phyloP scores from a whole-genome alignment of 2,113 vertebrate species.

The Pterophyllum scalare region DNA sequence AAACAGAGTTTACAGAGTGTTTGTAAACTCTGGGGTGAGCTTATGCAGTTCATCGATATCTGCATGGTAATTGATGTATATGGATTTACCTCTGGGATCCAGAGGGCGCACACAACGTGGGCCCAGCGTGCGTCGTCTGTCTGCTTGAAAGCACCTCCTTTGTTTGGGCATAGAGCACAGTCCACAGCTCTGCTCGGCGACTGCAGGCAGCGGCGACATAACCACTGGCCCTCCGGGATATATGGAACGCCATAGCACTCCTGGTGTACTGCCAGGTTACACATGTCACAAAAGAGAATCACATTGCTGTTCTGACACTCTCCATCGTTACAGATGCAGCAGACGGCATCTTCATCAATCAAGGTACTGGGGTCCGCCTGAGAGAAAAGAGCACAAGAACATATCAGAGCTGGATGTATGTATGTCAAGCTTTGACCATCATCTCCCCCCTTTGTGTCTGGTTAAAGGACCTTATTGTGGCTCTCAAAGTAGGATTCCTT shows the following conservation, averaged over 20 bases:
- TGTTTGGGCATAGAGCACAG: conserved; percentile 98
- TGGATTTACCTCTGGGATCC: conserved; percentile 92
- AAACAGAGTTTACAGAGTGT: not conserved
- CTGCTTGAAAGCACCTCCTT: conserved; percentile 99
- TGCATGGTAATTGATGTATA: not conserved
- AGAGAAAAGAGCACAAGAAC: not conserved
- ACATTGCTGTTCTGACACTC: conserved; percentile 99
- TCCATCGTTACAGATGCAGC: conserved; percentile 98
- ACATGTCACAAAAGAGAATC: conserved; percentile 99
- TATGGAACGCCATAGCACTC: conserved; percentile 99
- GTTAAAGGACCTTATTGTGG: conserved; percentile 90
- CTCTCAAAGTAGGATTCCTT: conserved; percentile 99
- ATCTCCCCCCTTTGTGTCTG: not conserved
- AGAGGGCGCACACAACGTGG: conserved; percentile 96
- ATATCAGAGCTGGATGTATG: not conserved
- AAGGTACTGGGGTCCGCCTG: conserved; percentile 93
- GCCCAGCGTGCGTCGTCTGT: conserved; percentile 98
- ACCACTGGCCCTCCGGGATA: conserved; percentile 98
- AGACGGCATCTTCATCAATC: conserved; percentile 96
- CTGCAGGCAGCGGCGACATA: conserved; percentile 98
- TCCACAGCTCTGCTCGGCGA: conserved; percentile 96
- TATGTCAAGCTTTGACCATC: not conserved
- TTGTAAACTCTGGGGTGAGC: not conserved
- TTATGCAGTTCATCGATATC: not conserved
- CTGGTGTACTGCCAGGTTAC: conserved; percentile 98